Evolutionary conservation across 2,888 invertebrate species (phyloP).

Genomic region (Nomada hirtipes): DNA sequence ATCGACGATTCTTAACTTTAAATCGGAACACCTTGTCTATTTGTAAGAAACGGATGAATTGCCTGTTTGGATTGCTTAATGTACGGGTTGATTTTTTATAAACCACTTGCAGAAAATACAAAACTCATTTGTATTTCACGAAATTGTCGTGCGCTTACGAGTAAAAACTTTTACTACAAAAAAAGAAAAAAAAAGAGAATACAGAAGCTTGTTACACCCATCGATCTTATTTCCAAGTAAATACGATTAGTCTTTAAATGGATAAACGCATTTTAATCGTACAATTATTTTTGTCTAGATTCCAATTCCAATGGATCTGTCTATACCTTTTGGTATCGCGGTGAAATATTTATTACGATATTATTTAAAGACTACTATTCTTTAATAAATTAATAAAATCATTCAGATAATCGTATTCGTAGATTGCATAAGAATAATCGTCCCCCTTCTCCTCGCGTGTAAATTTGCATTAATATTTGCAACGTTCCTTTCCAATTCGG

Average conservation of each 20-base stretch:
- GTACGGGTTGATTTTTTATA: slow-evolving; percentile 26
- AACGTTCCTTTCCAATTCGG: no score
- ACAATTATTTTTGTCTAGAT: background rate
- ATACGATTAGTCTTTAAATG: background rate
- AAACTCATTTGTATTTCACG: slow-evolving; percentile 15
- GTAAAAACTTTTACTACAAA: background rate
- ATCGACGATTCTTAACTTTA: slow-evolving; percentile 8
- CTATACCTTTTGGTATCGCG: no score
- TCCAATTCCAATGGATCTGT: background rate
- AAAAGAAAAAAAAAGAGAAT: background rate
- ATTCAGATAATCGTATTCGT: background rate
- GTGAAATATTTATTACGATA: background rate
- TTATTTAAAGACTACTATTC: background rate
- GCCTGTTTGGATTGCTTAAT: background rate
- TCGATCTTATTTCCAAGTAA: slow-evolving; percentile 1
- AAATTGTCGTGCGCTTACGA: background rate
- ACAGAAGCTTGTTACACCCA: slow-evolving; percentile 12
- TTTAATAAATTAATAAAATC: background rate
- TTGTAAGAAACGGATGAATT: background rate
- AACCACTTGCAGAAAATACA: slow-evolving; percentile 10
- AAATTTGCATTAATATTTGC: no score
- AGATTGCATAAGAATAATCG: no score
- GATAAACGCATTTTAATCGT: background rate
- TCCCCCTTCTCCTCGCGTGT: no score
- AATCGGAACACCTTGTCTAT: slow-evolving; percentile 16